Percentiles rank a stretch among this genome's conserved stretches.
phyloP scores from a whole-genome alignment of 2,113 vertebrate genomes.

The Antechinus flavipes region DNA sequence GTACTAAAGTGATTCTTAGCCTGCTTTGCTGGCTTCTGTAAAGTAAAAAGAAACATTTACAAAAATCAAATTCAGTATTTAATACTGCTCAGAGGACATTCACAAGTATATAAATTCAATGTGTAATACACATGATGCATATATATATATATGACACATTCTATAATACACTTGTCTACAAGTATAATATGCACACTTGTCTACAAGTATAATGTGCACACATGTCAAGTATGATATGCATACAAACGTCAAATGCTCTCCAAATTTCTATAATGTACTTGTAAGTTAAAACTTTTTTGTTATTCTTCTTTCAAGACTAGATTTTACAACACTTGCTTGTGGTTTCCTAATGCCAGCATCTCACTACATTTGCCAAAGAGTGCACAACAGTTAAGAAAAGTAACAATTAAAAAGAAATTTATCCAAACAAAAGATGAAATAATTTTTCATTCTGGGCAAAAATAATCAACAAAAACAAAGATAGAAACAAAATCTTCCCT shows the following conservation, averaged over 20 bases:
- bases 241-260: rapidly evolving
- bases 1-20: constrained; percentile 51
- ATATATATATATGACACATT: no score
- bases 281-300: constrained; percentile 4
- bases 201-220: no score
- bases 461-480: not conserved
- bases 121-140: no score
- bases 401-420: not conserved
- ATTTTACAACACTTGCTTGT: constrained; percentile 26
- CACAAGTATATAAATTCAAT: not conserved
- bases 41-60: rapidly evolving
- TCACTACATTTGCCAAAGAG: constrained; percentile 74
- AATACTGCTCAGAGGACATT: not conserved
- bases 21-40: constrained; percentile 30
- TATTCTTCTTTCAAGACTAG: not conserved
- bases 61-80: not conserved
- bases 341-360: constrained; percentile 56
- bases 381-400: constrained; percentile 57
- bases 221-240: not conserved
- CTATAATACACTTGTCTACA: no score
- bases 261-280: not conserved
- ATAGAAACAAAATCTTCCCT: not conserved
- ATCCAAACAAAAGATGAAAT: not conserved
- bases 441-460: not conserved
- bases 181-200: no score